Percentiles rank a stretch among this genome's conserved stretches.
Conservation (phyloP, 2,888 invertebrate species). For the Pilophorus perplexus region DNA sequence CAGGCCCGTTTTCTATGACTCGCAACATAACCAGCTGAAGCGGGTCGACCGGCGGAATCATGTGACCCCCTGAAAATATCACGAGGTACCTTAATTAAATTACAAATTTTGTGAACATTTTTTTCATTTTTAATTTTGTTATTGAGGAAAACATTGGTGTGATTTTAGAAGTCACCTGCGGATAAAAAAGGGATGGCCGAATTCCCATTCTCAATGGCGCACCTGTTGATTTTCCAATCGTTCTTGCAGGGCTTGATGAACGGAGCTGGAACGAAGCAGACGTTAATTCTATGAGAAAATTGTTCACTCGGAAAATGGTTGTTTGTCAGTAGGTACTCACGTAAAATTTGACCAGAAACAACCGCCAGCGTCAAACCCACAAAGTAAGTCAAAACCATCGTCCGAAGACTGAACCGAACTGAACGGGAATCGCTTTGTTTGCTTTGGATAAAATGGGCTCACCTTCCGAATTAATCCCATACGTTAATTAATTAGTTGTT, state of each 20-base stretch:
- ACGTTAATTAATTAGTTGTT: too few species aligned
- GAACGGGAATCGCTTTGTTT: conserved; percentile 1
- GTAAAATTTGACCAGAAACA: not conserved
- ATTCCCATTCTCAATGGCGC: conserved; percentile 23
- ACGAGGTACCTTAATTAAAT: not conserved
- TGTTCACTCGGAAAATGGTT: not conserved
- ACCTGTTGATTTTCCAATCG: conserved; percentile 13
- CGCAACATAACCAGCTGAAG: not conserved
- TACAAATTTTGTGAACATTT: not conserved
- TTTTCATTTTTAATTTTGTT: not conserved
- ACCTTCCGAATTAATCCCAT: too few species aligned
- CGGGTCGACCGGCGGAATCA: conserved; percentile 9
- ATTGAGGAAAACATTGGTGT: not conserved
- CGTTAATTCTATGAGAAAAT: not conserved
- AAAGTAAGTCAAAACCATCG: not conserved
- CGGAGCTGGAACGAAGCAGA: not conserved
- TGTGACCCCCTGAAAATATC: not conserved
- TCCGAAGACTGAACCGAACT: not conserved
- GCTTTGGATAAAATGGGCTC: too few species aligned
- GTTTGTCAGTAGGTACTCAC: not conserved
- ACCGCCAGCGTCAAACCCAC: not conserved
- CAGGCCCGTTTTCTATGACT: conserved; percentile 1
- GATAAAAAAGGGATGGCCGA: not conserved
- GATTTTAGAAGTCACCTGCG: not conserved
- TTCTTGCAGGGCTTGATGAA: conserved; percentile 10